Conservation (phyloP, 2,888 invertebrate genomes). For the Cerceris rybyensis region DNA sequence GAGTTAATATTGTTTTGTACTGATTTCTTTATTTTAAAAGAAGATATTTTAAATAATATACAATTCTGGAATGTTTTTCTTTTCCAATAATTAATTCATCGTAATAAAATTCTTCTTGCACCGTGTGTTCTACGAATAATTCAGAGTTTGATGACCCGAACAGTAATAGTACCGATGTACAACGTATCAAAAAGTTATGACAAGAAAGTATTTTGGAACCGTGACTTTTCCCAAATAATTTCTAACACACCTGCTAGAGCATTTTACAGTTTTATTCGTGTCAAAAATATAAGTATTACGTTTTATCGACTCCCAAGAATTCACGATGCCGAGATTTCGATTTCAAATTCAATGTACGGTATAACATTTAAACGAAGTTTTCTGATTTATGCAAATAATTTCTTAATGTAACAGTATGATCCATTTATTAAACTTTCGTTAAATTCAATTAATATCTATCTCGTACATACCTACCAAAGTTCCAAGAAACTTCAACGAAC, state of each 20-base stretch:
- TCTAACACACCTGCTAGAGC: neutral
- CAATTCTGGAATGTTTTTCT: too few relatives aligned
- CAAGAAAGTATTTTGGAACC: conserved; percentile 22
- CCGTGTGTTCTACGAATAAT: conserved; percentile 10
- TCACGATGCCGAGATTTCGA: neutral
- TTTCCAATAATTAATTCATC: neutral
- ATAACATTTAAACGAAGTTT: neutral
- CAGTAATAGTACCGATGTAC: conserved; percentile 16
- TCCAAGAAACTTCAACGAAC: neutral
- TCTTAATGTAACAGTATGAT: neutral
- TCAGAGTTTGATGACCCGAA: conserved; percentile 17
- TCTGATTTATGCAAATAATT: neutral
- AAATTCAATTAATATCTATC: neutral
- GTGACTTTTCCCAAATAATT: conserved; percentile 6
- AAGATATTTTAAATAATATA: too few relatives aligned
- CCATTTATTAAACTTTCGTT: too few relatives aligned
- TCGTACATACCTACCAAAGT: too few relatives aligned
- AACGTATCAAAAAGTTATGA: conserved; percentile 21
- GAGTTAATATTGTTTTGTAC: too few relatives aligned
- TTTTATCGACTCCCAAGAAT: neutral
- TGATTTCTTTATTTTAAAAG: too few relatives aligned
- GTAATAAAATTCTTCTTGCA: conserved; percentile 5
- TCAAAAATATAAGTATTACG: conserved; percentile 29
- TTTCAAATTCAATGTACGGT: neutral
- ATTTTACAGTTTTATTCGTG: conserved; percentile 14